Conservation (phyloP, 1,140 invertebrate species). For the Zaprionus davidi region DNA sequence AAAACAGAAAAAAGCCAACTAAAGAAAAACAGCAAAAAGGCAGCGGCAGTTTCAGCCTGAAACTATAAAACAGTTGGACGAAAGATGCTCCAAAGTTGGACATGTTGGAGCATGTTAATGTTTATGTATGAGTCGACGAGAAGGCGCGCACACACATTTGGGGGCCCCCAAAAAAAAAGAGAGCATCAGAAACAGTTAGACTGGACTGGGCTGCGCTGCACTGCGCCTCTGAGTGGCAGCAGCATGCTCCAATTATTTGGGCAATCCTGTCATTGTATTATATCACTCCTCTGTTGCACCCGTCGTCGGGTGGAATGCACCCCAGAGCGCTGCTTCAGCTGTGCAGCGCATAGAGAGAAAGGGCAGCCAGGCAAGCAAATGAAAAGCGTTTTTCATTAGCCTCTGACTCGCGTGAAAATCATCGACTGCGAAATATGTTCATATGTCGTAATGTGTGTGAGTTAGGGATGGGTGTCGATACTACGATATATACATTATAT, state of each 20-base stretch:
- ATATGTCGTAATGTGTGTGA: slow-evolving; percentile 4
- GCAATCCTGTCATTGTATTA: slow-evolving; percentile 73
- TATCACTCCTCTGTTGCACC: slow-evolving; percentile 46
- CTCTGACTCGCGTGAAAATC: slow-evolving; percentile 59
- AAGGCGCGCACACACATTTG: slow-evolving; percentile 60
- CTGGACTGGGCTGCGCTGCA: slow-evolving; percentile 41
- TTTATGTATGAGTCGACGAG: slow-evolving; percentile 71
- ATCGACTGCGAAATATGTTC: slow-evolving; percentile 38
- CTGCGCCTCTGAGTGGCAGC: slow-evolving; percentile 72
- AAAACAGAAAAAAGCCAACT: slow-evolving; percentile 25
- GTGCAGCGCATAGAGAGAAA: not conserved
- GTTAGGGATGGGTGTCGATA: not conserved
- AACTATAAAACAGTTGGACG: slow-evolving; percentile 42
- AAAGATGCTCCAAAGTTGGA: slow-evolving; percentile 37
- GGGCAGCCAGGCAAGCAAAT: not conserved
- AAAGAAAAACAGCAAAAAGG: slow-evolving; percentile 25
- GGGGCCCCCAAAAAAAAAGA: slow-evolving; percentile 36
- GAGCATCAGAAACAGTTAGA: slow-evolving; percentile 62
- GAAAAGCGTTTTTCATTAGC: slow-evolving; percentile 69
- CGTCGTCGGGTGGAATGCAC: slow-evolving; percentile 63
- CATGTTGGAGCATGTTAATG: slow-evolving; percentile 57
- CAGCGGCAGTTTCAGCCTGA: slow-evolving; percentile 5
- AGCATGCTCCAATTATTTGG: slow-evolving; percentile 76
- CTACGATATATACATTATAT: not conserved
- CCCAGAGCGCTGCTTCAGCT: slow-evolving; percentile 28